Base-by-base conservation (phyloP, 1,140 invertebrate genomes). In the Polypedilum vanderplanki region DNA sequence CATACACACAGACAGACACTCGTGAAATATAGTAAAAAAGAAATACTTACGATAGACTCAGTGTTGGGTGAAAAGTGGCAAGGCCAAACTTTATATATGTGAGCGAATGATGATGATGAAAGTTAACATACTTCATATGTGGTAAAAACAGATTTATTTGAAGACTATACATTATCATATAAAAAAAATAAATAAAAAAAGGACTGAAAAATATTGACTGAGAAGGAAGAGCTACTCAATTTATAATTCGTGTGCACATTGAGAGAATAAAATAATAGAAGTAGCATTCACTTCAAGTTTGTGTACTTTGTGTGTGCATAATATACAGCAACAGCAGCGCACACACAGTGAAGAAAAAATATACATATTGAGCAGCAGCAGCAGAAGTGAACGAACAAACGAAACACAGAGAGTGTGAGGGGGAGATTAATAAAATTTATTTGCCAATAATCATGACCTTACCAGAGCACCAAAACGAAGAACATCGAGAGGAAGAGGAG, bases 401-500 rank as follows among this genome's bases (percentile, higher is more conserved):
- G n/a, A 57, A 57, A 15, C 46, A 15, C 46, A 12, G 9, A 57
- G 46, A 57, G 46, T 57, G n/a, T 57, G n/a, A 57, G n/a, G 46
- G 12, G 46, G 46, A 57, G 46, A 57, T 57, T 57, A 57, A 57
- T 57, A 57, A 57, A 57, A 57, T 57, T 57, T 57, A 57, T 57
- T 57, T 57, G 46, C 46, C 65, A 70, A 70, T 22, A n/a, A 70
- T 10, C 17, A 70, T 70, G 65, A 70, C 65, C 65, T 70, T 70
- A 70, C 65, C 65, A 70, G 65, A 70, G 17, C n/a, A 12, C 8
- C 46, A 9, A 20, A 18, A 70, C 65, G 46, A 57, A 57, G 46
- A 57, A 15, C 65, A 70, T 7, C 65, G 65, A 18, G 65, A 18
- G 20, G 65, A 70, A 70, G 65, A 70, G 65, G 65, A 70, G 46